Percentiles rank a stretch among this genome's conserved stretches.
Evolutionary conservation across 2,797 vertebrate species (phyloP).

Genomic region (Schizopygopsis malacanthus): DNA sequence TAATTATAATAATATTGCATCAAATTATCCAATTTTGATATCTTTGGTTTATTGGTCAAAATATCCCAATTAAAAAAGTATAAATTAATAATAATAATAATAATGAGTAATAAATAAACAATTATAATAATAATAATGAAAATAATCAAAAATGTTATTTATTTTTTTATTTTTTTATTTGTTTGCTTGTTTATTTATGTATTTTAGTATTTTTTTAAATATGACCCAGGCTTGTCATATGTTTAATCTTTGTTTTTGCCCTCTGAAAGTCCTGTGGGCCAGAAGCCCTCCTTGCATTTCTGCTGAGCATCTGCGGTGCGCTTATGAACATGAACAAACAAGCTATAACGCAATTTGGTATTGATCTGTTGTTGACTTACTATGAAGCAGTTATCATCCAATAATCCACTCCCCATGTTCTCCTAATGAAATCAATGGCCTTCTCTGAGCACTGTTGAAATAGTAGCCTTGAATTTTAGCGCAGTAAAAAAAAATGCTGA

Average conservation of each 20-base stretch:
- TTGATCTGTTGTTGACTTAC: conserved; percentile 88
- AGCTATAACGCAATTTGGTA: conserved; percentile 83
- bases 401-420: conserved; percentile 82
- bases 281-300: conserved; percentile 62
- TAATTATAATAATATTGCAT: too few species aligned
- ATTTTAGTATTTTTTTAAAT: too few species aligned
- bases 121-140: too few species aligned
- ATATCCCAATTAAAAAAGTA: too few species aligned
- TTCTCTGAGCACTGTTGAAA: conserved; percentile 70
- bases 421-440: conserved; percentile 85
- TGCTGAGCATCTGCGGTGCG: conserved; percentile 53
- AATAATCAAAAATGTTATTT: too few species aligned
- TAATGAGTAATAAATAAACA: too few species aligned
- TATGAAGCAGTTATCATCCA: conserved; percentile 85
- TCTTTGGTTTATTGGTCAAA: too few species aligned
- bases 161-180: too few species aligned
- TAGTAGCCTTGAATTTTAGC: conserved; percentile 70
- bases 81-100: too few species aligned
- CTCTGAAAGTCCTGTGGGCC: conserved; percentile 61
- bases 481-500: conserved; percentile 57
- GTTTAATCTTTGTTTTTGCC: conserved; percentile 44
- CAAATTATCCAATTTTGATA: too few species aligned
- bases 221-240: conserved; percentile 8
- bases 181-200: too few species aligned
- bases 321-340: conserved; percentile 66